These are phyloP conservation scores for Heliothis subflexa DNA, from an alignment of 1,140 invertebrate species.

Conservation along the genomic window DNA sequence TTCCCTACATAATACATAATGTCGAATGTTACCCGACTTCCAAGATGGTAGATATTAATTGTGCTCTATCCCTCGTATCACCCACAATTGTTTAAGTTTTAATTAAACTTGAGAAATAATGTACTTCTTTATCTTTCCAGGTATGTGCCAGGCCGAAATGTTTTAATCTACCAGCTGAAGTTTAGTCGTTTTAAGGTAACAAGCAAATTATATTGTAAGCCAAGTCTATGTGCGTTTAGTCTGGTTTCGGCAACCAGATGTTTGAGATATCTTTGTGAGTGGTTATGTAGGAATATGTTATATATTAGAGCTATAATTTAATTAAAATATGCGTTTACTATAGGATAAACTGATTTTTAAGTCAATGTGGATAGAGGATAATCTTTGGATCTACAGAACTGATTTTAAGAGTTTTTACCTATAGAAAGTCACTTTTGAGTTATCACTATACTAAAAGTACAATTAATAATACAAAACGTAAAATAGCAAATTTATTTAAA, in stretches of 20 bases:
- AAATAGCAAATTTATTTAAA: too few species aligned
- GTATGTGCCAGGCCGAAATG: constrained; percentile 19
- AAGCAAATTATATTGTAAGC: constrained; percentile 32
- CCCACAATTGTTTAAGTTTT: constrained; percentile 18
- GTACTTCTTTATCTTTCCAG: constrained; percentile 31
- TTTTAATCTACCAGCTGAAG: constrained; percentile 28
- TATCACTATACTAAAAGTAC: too few species aligned
- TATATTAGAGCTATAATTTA: background rate
- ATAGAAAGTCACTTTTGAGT: too few species aligned
- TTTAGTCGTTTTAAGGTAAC: constrained; percentile 24
- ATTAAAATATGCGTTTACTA: background rate
- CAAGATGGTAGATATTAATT: background rate
- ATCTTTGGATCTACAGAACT: too few species aligned
- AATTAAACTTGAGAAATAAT: constrained; percentile 21
- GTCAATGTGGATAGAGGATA: too few species aligned
- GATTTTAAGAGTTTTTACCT: too few species aligned
- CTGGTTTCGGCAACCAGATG: constrained; percentile 8
- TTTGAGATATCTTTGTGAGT: background rate
- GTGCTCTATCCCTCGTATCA: background rate
- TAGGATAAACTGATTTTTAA: background rate
- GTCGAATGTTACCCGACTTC: background rate
- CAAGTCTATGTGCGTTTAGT: constrained; percentile 14
- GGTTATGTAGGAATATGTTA: too few species aligned
- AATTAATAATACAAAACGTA: too few species aligned
- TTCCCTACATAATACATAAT: too few species aligned